Percentiles rank a stretch among this genome's conserved stretches.
phyloP scores from a whole-genome alignment of 1,140 invertebrate genomes.

The Scaptomyza montana region DNA sequence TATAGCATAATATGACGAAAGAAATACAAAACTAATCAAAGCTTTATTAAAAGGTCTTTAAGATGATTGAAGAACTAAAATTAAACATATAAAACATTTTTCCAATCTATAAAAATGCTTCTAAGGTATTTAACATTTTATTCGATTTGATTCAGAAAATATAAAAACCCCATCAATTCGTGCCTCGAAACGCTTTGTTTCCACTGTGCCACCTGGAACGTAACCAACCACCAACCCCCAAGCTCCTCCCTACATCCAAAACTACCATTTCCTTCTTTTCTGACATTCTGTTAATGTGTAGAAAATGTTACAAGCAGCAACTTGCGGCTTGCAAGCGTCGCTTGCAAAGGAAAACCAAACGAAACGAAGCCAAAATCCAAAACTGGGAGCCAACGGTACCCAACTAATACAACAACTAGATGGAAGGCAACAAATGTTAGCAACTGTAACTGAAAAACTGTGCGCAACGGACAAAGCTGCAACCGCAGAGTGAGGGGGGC shows the following conservation, averaged over 20 bases:
- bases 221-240: not conserved
- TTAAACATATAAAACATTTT: too few species aligned
- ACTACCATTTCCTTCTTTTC: too few species aligned
- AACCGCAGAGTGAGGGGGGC: constrained; percentile 4
- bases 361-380: constrained; percentile 10
- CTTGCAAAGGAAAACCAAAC: constrained; percentile 34
- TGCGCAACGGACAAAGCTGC: constrained; percentile 12
- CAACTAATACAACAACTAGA: constrained; percentile 11
- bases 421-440: not conserved
- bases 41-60: too few species aligned
- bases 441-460: constrained; percentile 20
- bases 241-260: not conserved
- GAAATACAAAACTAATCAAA: too few species aligned
- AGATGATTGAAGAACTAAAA: too few species aligned
- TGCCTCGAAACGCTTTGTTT: not conserved
- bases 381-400: constrained; percentile 12
- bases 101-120: too few species aligned
- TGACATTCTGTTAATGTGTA: constrained; percentile 66
- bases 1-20: too few species aligned
- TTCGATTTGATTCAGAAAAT: too few species aligned
- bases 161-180: not conserved
- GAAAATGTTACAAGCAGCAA: constrained; percentile 76
- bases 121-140: too few species aligned
- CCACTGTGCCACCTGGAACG: constrained; percentile 33
- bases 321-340: constrained; percentile 65